phyloP scores from a whole-genome alignment of 2,888 invertebrate species.

The Venustoraphidia nigricollis region DNA sequence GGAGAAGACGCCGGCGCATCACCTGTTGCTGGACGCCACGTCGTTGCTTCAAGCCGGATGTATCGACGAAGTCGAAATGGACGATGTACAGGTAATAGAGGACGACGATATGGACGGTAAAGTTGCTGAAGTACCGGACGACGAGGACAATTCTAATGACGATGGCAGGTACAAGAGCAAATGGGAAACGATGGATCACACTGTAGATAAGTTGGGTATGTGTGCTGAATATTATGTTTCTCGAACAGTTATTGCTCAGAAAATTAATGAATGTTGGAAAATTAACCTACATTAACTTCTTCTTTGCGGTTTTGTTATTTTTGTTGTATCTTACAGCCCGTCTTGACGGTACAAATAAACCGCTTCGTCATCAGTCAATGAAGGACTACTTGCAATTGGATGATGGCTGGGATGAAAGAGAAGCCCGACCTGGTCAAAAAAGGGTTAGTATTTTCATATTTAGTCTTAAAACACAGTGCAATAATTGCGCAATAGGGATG shows the following conservation, averaged over 20 bases:
- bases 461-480: too few species aligned
- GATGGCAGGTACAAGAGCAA: constrained; percentile 42
- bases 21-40: constrained; percentile 66
- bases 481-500: too few species aligned
- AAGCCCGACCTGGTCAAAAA: constrained; percentile 64
- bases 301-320: not conserved
- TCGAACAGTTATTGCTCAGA: too few species aligned
- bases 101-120: too few species aligned
- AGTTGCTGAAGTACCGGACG: too few species aligned
- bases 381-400: constrained; percentile 81
- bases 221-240: constrained; percentile 17
- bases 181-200: constrained; percentile 80
- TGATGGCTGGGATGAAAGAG: constrained; percentile 57
- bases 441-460: constrained; percentile 46
- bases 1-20: constrained; percentile 66
- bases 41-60: constrained; percentile 69
- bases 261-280: too few species aligned
- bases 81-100: constrained; percentile 32
- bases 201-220: constrained; percentile 71
- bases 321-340: constrained; percentile 53
- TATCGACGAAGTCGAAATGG: constrained; percentile 77
- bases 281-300: not conserved
- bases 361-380: constrained; percentile 61
- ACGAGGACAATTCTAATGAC: constrained; percentile 20
- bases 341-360: constrained; percentile 77